A percentile compares a stretch with the other conserved stretches of the same genome.
Conservation (phyloP, 2,888 invertebrate genomes). For the Coenonympha glycerion region DNA sequence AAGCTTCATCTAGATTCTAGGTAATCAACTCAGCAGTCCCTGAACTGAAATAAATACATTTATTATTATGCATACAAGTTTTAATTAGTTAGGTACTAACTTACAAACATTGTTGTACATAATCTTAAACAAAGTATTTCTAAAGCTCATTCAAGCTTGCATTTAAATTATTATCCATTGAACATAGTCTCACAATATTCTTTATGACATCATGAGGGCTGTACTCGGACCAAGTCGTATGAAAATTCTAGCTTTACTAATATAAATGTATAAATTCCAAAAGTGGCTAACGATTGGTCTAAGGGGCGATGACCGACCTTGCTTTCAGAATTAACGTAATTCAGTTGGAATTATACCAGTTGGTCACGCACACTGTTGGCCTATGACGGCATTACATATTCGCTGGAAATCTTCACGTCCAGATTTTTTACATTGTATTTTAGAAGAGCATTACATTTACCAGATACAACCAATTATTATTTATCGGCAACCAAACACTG, state of each 20-base stretch:
- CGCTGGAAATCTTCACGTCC: constrained; percentile 15
- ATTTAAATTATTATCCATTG: neutral
- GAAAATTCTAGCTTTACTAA: neutral
- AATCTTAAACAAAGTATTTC: neutral
- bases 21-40: no score
- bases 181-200: neutral
- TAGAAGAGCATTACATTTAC: no score
- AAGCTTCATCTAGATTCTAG: no score
- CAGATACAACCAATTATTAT: no score
- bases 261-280: constrained; percentile 34
- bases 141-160: neutral
- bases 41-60: neutral
- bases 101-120: neutral
- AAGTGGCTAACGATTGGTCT: constrained; percentile 43
- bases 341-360: constrained; percentile 53
- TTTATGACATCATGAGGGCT: no score
- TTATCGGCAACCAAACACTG: no score
- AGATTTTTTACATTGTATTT: constrained; percentile 12
- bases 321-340: constrained; percentile 53
- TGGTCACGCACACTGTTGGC: constrained; percentile 47
- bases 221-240: neutral
- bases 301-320: constrained; percentile 58
- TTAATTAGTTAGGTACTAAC: neutral
- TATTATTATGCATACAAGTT: neutral
- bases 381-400: constrained; percentile 8